Evolutionary conservation across 1,140 invertebrate species (phyloP).

Genomic region (Ips nitidus): DNA sequence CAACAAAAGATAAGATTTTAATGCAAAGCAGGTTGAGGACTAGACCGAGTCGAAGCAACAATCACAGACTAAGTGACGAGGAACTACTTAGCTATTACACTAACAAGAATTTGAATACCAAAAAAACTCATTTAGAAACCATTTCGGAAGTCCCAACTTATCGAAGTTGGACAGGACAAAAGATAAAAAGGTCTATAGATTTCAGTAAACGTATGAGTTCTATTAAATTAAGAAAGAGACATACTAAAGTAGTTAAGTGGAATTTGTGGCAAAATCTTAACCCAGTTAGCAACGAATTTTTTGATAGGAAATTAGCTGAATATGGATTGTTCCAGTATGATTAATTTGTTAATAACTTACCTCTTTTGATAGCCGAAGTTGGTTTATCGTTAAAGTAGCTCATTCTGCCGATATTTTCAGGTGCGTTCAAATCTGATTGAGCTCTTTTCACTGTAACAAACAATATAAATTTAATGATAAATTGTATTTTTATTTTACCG

Average conservation of each 20-base stretch:
- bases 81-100: neutral
- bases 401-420: slow-evolving; percentile 37
- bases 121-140: neutral
- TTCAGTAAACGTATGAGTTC: neutral
- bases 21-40: too few species aligned
- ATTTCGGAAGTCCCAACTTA: neutral
- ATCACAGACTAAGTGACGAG: neutral
- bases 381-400: slow-evolving; percentile 47
- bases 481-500: neutral
- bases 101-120: neutral
- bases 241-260: neutral
- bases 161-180: neutral
- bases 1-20: too few species aligned
- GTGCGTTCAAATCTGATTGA: slow-evolving; percentile 28
- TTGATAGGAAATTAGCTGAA: too few species aligned
- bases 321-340: too few species aligned
- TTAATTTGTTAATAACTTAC: slow-evolving; percentile 26
- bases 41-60: too few species aligned
- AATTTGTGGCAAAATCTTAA: neutral
- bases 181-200: neutral
- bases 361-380: slow-evolving; percentile 47
- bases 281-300: too few species aligned
- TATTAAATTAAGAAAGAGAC: neutral
- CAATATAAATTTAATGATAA: slow-evolving; percentile 4
- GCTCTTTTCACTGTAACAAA: slow-evolving; percentile 46